Evolutionary conservation across 2,888 invertebrate species (phyloP).

Genomic region (Gortyna flavago): DNA sequence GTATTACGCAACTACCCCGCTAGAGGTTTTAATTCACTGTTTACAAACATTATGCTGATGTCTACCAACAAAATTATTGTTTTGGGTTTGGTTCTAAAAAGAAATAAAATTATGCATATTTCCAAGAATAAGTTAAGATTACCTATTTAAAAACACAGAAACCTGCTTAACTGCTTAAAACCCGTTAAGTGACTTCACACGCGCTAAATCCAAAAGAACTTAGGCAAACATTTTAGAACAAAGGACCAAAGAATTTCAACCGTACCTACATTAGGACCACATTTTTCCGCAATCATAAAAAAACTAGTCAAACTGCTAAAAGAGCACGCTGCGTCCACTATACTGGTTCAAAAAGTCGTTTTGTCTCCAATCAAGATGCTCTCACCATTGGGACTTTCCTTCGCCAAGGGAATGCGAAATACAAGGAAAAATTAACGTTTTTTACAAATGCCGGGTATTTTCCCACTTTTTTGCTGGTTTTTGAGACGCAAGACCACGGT

Average conservation of each 20-base stretch:
- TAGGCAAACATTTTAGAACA: neutral
- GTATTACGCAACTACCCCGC: neutral
- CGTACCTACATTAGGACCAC: conserved; percentile 12
- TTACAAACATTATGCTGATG: neutral
- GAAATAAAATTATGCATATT: neutral
- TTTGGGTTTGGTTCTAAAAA: neutral
- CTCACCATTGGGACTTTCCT: conserved; percentile 47
- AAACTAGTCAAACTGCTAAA: conserved; percentile 23
- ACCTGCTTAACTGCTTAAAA: neutral
- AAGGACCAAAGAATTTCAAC: conserved; percentile 21
- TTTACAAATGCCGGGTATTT: conserved; percentile 30
- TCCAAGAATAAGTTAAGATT: neutral
- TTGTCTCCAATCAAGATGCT: conserved; percentile 48
- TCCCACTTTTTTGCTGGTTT: conserved; percentile 26
- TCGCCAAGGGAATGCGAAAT: conserved; percentile 48
- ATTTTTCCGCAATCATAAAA: conserved; percentile 36
- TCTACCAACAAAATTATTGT: neutral
- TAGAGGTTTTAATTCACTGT: neutral
- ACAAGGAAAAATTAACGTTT: conserved; percentile 51
- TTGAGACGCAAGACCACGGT: conserved; percentile 13
- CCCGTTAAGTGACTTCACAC: neutral
- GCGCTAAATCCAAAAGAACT: neutral
- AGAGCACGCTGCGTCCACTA: conserved; percentile 24
- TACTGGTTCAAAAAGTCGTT: conserved; percentile 45
- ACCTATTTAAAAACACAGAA: neutral